These are phyloP conservation scores for Melopsittacus undulatus DNA, from an alignment of 2,797 vertebrate genomes.

Conservation along the genomic window DNA sequence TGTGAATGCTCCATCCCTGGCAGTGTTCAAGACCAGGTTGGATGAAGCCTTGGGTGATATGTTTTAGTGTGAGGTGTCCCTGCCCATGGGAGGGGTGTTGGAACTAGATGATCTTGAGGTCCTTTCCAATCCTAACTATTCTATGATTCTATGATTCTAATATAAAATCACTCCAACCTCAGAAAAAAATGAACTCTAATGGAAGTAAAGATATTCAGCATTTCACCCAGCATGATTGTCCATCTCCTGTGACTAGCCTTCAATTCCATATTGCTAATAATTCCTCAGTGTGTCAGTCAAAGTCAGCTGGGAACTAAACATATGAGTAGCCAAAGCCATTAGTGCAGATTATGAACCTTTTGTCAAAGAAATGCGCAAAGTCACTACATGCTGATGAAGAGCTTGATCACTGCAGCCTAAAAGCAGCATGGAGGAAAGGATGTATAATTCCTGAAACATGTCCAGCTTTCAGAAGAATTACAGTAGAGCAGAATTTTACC, in stretches of 20 bases:
- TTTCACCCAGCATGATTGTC: neutral
- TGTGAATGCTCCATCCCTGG: too few species aligned
- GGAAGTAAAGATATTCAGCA: neutral
- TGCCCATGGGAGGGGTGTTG: too few species aligned
- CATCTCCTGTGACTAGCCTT: neutral
- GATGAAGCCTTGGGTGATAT: too few species aligned
- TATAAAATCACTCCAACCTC: neutral
- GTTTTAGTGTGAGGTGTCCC: too few species aligned
- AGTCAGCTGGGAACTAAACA: constrained; percentile 18
- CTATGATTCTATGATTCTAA: too few species aligned
- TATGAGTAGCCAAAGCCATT: constrained; percentile 35
- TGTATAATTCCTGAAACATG: neutral
- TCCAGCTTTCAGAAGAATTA: constrained; percentile 2
- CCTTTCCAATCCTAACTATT: too few species aligned
- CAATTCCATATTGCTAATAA: neutral
- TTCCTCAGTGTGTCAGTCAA: constrained; percentile 4
- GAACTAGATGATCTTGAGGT: too few species aligned
- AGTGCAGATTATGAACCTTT: constrained; percentile 35
- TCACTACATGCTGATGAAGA: constrained; percentile 32
- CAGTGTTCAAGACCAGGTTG: too few species aligned
- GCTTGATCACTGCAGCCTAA: constrained; percentile 13
- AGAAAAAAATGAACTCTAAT: neutral
- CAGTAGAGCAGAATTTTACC: neutral
- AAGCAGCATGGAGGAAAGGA: neutral
- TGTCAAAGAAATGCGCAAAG: constrained; percentile 38